A percentile compares a stretch with the other conserved stretches of the same genome.
Conservation (phyloP, 2,113 vertebrate genomes). For the Pangasianodon hypophthalmus region DNA sequence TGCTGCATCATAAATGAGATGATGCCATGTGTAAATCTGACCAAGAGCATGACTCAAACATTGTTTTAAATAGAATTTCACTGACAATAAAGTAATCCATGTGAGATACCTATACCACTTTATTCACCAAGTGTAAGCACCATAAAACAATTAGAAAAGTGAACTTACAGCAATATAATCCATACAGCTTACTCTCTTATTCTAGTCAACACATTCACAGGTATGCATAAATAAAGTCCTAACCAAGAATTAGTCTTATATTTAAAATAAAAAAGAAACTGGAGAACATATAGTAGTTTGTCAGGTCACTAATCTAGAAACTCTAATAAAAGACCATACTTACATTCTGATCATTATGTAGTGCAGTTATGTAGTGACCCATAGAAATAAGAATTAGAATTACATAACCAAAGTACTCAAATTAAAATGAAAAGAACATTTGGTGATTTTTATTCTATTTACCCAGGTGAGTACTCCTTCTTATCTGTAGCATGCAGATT, state of each 20-base stretch:
- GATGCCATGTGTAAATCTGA: not conserved
- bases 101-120: not conserved
- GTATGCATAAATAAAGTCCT: constrained; percentile 1
- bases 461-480: not conserved
- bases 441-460: not conserved
- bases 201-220: not conserved
- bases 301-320: not conserved
- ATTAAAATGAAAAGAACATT: constrained; percentile 14
- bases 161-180: not conserved
- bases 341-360: not conserved
- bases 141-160: not conserved
- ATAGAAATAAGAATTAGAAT: not conserved
- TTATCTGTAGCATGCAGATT: not conserved
- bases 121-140: not conserved
- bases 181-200: not conserved
- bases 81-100: not conserved
- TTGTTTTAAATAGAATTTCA: not conserved
- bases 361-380: not conserved
- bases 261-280: not conserved
- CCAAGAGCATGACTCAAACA: not conserved
- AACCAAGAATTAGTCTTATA: not conserved
- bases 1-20: not conserved
- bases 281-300: not conserved
- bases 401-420: not conserved
- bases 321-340: not conserved